Base-by-base conservation (phyloP, 1,140 invertebrate species). In the Sycophaga agraensis region DNA sequence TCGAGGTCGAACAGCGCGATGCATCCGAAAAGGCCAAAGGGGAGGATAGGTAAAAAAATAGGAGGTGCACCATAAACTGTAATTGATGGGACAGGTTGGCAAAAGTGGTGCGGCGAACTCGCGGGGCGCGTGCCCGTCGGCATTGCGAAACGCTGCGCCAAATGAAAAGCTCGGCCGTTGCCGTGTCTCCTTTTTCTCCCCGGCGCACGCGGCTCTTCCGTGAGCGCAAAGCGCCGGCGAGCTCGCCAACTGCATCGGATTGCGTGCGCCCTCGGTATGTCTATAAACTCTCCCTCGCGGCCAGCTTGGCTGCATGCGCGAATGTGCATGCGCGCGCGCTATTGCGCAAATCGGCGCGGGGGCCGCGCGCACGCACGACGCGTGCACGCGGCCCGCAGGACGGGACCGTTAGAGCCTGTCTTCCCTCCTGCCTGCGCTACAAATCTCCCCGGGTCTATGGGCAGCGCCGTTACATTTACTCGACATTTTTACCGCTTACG, bases 401-500 rank as follows among this genome's bases (percentile, higher is more conserved):
- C 42, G 24, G n/a, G 59, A 54, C 40, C 50, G 59, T 59, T 59
- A 51, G 24, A 59, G n/a, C n/a, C n/a, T n/a, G n/a, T n/a, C n/a
- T n/a, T n/a, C n/a, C n/a, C n/a, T n/a, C n/a, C n/a, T n/a, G n/a
- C n/a, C n/a, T n/a, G n/a, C n/a, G n/a, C n/a, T n/a, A n/a, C n/a
- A n/a, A n/a, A n/a, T n/a, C n/a, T n/a, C n/a, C n/a, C n/a, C n/a
- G n/a, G n/a, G n/a, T n/a, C n/a, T n/a, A n/a, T n/a, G n/a, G n/a
- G n/a, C n/a, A n/a, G n/a, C n/a, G n/a, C n/a, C n/a, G n/a, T n/a
- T n/a, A n/a, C n/a, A n/a, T n/a, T n/a, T n/a, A n/a, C n/a, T n/a
- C n/a, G n/a, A n/a, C n/a, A n/a, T n/a, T n/a, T n/a, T n/a, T n/a
- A n/a, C n/a, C n/a, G n/a, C n/a, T n/a, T n/a, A n/a, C n/a, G n/a